Conservation (phyloP, 2,888 invertebrate genomes). For the Zaprionus lineosus region DNA sequence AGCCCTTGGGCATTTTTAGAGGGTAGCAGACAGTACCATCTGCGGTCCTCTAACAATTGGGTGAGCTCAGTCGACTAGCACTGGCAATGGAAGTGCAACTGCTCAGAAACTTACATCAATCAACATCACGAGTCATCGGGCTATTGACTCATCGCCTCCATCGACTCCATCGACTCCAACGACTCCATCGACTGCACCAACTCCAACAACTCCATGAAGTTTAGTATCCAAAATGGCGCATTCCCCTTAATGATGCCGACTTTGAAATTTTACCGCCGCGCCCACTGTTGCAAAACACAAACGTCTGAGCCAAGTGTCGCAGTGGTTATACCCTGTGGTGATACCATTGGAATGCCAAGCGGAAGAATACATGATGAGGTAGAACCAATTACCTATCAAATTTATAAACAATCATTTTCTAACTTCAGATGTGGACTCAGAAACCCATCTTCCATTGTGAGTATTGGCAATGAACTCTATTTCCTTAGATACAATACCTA, state of each 20-base stretch:
- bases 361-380: too few relatives aligned
- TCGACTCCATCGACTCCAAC: constrained; percentile 31
- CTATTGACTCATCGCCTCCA: constrained; percentile 3
- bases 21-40: constrained; percentile 39
- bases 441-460: too few relatives aligned
- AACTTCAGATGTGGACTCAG: too few relatives aligned
- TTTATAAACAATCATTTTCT: too few relatives aligned
- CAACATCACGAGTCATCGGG: constrained; percentile 34
- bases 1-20: constrained; percentile 26
- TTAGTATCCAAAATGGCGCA: constrained; percentile 64
- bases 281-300: constrained; percentile 62
- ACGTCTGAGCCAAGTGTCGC: constrained; percentile 71
- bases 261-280: constrained; percentile 73
- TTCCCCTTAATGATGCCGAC: constrained; percentile 75
- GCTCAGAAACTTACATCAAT: constrained; percentile 64
- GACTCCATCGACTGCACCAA: constrained; percentile 18
- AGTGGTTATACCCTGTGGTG: constrained; percentile 1
- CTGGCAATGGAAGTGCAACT: constrained; percentile 34
- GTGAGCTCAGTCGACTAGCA: constrained; percentile 52
- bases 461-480: background rate
- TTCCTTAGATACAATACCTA: background rate
- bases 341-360: background rate
- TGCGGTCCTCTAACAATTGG: constrained; percentile 55
- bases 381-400: too few relatives aligned
- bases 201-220: constrained; percentile 21